A percentile compares a stretch with the other conserved stretches of the same genome.
phyloP scores from a whole-genome alignment of 2,113 vertebrate species.

The Ceyx cyanopectus region DNA sequence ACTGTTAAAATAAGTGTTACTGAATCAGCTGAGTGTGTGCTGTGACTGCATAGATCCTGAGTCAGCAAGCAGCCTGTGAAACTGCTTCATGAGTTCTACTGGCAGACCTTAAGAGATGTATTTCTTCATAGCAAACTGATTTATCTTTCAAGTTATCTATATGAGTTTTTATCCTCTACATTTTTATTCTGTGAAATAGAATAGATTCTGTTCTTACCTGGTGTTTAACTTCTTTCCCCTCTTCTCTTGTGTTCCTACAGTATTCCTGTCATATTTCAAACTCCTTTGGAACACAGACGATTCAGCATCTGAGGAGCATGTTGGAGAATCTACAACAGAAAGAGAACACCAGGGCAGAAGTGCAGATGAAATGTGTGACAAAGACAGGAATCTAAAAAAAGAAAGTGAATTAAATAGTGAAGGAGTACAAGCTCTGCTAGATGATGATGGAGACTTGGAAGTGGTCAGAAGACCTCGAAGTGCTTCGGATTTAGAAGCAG shows the following conservation, averaged over 20 bases:
- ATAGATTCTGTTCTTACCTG: neutral
- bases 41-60: neutral
- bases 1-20: neutral
- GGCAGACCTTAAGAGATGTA: neutral
- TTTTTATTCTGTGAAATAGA: neutral
- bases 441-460: conserved; percentile 91
- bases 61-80: neutral
- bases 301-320: neutral
- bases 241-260: conserved; percentile 66
- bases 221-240: neutral
- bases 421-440: conserved; percentile 66
- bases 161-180: neutral
- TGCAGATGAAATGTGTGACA: neutral
- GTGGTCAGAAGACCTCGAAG: conserved; percentile 79
- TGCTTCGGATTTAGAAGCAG: neutral
- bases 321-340: neutral
- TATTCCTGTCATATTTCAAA: conserved; percentile 88
- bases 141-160: neutral
- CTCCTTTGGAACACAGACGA: conserved; percentile 76
- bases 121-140: neutral
- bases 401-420: neutral
- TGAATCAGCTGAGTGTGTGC: neutral
- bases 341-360: neutral
- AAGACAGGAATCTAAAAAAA: neutral
- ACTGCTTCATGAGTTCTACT: neutral